Evolutionary conservation across 2,797 vertebrate genomes (phyloP).

Genomic region (Halcyon leucocephala): DNA sequence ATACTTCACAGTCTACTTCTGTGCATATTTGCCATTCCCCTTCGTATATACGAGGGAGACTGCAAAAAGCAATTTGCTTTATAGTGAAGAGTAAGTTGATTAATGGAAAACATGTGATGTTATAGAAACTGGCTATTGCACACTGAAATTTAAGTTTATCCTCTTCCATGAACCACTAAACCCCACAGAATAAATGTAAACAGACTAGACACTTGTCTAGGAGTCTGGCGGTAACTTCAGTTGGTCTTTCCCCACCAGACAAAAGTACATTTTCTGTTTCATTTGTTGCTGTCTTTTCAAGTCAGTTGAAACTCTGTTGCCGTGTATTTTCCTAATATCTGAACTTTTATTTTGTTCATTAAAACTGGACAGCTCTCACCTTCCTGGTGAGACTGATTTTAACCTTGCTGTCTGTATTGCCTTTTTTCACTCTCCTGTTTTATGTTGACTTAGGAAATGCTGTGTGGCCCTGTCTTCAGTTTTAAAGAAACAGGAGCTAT

Average conservation of each 20-base stretch:
- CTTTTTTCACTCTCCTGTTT: slow-evolving; percentile 16
- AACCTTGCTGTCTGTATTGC: not conserved
- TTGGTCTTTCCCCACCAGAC: not conserved
- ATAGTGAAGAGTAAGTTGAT: not conserved
- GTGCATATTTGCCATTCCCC: not conserved
- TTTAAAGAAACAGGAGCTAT: not conserved
- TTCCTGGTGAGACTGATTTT: not conserved
- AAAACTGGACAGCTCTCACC: not conserved
- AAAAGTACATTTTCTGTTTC: slow-evolving; percentile 9
- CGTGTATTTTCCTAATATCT: not conserved
- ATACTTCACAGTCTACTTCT: not conserved
- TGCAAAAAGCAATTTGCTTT: not conserved
- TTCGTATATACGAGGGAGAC: not conserved
- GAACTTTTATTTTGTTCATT: not conserved
- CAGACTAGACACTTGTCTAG: not conserved
- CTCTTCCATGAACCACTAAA: not conserved
- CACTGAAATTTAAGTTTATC: not conserved
- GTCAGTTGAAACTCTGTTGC: not conserved
- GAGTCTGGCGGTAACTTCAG: not conserved
- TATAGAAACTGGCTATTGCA: not conserved
- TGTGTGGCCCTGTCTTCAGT: not conserved
- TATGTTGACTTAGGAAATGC: not conserved
- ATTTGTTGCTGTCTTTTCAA: not conserved
- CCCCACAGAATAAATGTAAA: not conserved
- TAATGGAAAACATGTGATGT: not conserved